phyloP scores from a whole-genome alignment of 2,113 vertebrate species.

The Siphamia tubifer region DNA sequence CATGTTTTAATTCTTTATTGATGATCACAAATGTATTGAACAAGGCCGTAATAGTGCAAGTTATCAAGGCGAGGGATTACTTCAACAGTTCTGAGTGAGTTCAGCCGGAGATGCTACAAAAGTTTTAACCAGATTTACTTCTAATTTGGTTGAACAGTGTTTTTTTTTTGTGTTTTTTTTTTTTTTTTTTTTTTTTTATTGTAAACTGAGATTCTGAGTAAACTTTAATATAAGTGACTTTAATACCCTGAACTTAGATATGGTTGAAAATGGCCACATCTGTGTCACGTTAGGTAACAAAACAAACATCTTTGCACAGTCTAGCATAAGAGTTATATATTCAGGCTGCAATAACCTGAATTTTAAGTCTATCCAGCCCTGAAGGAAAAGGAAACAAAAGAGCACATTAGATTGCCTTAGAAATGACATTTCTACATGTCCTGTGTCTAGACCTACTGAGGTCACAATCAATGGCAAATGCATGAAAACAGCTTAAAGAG shows the following conservation, averaged over 20 bases:
- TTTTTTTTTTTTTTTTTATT: not conserved
- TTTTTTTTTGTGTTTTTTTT: not conserved
- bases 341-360: not conserved
- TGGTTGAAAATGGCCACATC: not conserved
- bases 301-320: slow-evolving; percentile 32
- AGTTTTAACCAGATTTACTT: slow-evolving; percentile 7
- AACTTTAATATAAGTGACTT: slow-evolving; percentile 21
- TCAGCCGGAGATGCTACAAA: slow-evolving; percentile 11
- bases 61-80: slow-evolving; percentile 38
- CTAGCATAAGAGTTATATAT: slow-evolving; percentile 10
- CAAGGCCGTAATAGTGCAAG: slow-evolving; percentile 56
- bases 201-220: slow-evolving; percentile 34
- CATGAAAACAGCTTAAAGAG: slow-evolving; percentile 1
- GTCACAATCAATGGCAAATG: not conserved
- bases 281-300: not conserved
- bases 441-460: not conserved
- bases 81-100: slow-evolving; percentile 21
- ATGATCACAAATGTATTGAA: slow-evolving; percentile 26
- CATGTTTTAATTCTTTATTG: slow-evolving; percentile 52
- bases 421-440: not conserved
- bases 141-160: slow-evolving; percentile 38
- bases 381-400: slow-evolving; percentile 9
- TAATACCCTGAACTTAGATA: slow-evolving; percentile 38
- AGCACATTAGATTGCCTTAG: not conserved
- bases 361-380: slow-evolving; percentile 23